Evolutionary conservation across 2,888 invertebrate genomes (phyloP), one percentile per base, ranked within the genome.

Genomic region (Yponomeuta plumbellus): DNA sequence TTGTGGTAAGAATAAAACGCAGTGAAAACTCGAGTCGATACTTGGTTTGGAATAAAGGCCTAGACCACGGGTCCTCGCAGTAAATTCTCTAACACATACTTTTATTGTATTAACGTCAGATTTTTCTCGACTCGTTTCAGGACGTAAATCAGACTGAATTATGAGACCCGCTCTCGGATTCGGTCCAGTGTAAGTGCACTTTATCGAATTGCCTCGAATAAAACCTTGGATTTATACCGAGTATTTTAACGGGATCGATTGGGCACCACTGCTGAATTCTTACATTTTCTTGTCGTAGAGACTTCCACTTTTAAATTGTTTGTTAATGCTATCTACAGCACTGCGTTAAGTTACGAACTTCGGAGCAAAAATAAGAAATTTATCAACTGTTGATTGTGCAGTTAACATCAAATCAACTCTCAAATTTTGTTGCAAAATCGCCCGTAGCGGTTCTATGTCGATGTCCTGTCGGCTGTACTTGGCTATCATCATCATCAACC

Each of bases 201-300:
- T 74, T 75, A 74, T 71, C 67, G 69, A 73, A 80, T 80, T 78
- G 76, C 74, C 72, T 72, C 68, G 69, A 70, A 57, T 65, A 65
- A 63, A 63, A 63, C 63, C 63, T 63, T 13, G 21, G 63, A 34
- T 63, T 63, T 44, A 63, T 17, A 63, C 63, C 11, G 22, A 21
- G 26, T 13, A 44, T 63, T 63, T 63, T 63, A 63, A 40, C 40
- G 21, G 61, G 0, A 34, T 61, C 61, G n/a, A 34, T 61, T 61
- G 61, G 13, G 44, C 44, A 44, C 44, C 44, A 2, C 44, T 4
- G 13, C 44, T 44, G 44, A 8, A 44, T 11, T 44, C 13, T 44
- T 44, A 11, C 1, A 2, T 52, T 13, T 13, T 17, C 13, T 52
- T 17, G 17, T 52, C 44, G n/a, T 34, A 34, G 0, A 10, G 34